Percentiles rank a stretch among this genome's conserved stretches.
phyloP scores from a whole-genome alignment of 2,797 vertebrate species.

The Tenualosa ilisha region DNA sequence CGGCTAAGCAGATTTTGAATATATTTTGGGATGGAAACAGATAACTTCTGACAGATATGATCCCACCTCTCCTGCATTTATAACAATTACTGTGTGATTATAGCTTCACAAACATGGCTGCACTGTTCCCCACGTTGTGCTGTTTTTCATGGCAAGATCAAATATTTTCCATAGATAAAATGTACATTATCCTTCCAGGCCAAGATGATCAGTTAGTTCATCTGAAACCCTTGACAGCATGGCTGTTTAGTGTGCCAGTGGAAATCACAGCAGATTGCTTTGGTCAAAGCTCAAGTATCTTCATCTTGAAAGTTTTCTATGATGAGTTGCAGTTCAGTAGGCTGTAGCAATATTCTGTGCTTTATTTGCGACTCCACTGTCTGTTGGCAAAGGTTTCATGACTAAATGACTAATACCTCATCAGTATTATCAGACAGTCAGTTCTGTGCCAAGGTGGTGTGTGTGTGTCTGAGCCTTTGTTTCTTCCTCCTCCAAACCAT shows the following conservation, averaged over 20 bases:
- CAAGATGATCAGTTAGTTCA: conserved; percentile 4
- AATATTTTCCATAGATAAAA: background rate
- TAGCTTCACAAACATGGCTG: background rate
- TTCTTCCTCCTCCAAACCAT: conserved; percentile 21
- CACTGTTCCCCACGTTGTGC: background rate
- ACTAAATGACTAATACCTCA: conserved; percentile 22
- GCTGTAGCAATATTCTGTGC: conserved; percentile 8
- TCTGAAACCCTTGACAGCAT: background rate
- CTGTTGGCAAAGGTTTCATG: background rate
- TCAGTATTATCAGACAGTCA: background rate
- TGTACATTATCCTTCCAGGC: background rate
- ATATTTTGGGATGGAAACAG: background rate
- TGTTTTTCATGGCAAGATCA: background rate
- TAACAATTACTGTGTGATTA: background rate
- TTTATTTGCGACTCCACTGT: conserved; percentile 9
- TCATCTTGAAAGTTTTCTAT: background rate
- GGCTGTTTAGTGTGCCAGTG: background rate
- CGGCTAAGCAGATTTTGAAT: background rate
- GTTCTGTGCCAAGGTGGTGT: background rate
- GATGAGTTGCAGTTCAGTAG: conserved; percentile 12
- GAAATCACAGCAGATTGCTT: conserved; percentile 12
- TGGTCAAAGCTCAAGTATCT: conserved; percentile 20
- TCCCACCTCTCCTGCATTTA: background rate
- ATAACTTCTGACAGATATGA: background rate
- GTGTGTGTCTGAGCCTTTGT: background rate